Evolutionary conservation across 2,113 vertebrate species (phyloP), one percentile per base, ranked within the genome.

Genomic region (Catagonus wagneri): DNA sequence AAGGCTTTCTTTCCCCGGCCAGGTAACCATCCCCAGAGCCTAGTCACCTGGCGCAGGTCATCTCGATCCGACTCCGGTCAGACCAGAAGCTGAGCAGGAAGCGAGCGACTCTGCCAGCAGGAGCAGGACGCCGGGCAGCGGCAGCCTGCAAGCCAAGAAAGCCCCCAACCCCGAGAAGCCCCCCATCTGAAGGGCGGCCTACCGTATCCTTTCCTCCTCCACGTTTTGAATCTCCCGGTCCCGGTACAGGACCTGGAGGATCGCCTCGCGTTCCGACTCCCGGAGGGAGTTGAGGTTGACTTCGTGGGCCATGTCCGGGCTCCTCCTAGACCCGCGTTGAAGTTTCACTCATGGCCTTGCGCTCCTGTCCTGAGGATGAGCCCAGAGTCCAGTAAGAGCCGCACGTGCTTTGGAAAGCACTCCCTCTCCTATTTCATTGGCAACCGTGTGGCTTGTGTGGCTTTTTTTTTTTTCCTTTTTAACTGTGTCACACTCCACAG

Each of bases 161-260:
- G 52, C 44, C 68, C 17, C n/a, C 10, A 4, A 14, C 60, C 10
- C 5, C 61, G 6, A 34, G 56, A 2, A 15, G 12, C 0, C 22
- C 36, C 19, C 6, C 11, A 61, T 19, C 1, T 0, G 13, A 2
- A 54, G 0, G 0, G 7, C 52, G 61, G 52, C 97, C 32, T 98
- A 99, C 99, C 99, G 99, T 97, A 99, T 98, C 96, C 99, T 98
- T 83, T 99, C 99, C 17, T 99, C 99, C 29, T 99, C 99, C 0
- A 93, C 90, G 83, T 95, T 98, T 10, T 99, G 99, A 84, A 99
- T 96, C 23, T 98, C 94, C 97, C 98, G 99, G 94, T 99, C 99
- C 88, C 99, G 99, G 93, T 98, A 98, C 13, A 99, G 98, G 75
- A 99, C 99, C 90, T 99, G 98, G 87, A 99, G 98, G 79, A 99